Conservation (phyloP, 1,140 invertebrate genomes). For the Amyelois transitella region DNA sequence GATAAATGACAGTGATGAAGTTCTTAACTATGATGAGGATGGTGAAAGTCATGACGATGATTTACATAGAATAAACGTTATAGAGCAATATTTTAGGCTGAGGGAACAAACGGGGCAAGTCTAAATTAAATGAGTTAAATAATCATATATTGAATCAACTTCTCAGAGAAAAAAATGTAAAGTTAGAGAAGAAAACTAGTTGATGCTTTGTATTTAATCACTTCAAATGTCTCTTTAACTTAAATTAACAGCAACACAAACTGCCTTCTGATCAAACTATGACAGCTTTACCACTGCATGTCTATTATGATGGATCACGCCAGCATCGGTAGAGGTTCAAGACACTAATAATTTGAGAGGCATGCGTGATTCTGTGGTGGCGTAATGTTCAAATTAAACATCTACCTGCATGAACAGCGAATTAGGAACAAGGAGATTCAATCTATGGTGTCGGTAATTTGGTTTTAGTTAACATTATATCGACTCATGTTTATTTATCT, state of each 20-base stretch:
- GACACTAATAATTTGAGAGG: conserved; percentile 22
- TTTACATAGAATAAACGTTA: background rate
- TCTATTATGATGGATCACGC: too few species aligned
- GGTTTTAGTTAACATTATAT: background rate
- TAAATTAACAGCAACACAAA: too few species aligned
- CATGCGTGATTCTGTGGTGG: conserved; percentile 23
- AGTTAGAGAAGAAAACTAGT: too few species aligned
- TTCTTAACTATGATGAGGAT: background rate
- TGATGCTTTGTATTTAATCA: too few species aligned
- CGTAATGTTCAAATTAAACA: conserved; percentile 16
- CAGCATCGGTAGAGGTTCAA: too few species aligned
- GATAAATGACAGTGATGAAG: background rate
- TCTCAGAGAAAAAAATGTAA: too few species aligned
- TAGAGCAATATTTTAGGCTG: background rate
- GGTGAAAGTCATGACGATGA: background rate
- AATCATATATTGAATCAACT: too few species aligned
- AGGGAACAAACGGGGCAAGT: too few species aligned
- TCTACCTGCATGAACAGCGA: conserved; percentile 24
- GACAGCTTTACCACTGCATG: too few species aligned
- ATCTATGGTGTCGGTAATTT: background rate
- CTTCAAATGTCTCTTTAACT: too few species aligned
- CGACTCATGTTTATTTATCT: background rate
- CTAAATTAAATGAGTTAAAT: too few species aligned
- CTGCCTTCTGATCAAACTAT: too few species aligned
- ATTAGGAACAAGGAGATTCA: conserved; percentile 32